Evolutionary conservation across 2,113 vertebrate genomes (phyloP).

Genomic region (Lamprotornis superbus): DNA sequence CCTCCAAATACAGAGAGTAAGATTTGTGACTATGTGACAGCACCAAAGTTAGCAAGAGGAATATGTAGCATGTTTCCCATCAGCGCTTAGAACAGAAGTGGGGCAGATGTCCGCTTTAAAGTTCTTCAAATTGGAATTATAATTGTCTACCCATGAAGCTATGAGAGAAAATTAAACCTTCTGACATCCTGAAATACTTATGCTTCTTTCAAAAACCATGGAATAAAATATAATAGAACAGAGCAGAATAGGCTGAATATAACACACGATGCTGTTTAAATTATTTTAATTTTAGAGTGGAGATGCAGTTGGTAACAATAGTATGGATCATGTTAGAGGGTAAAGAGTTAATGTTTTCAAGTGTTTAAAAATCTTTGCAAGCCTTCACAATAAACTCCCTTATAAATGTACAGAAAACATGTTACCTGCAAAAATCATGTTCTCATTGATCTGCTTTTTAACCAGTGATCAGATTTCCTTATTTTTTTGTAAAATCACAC

Average conservation of each 20-base stretch:
- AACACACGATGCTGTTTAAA: not conserved
- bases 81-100: constrained; percentile 7
- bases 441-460: not conserved
- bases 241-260: not conserved
- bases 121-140: constrained; percentile 36
- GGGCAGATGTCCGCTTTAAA: constrained; percentile 27
- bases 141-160: constrained; percentile 9
- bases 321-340: not conserved
- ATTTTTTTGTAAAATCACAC: not conserved
- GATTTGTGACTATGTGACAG: not conserved
- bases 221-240: not conserved
- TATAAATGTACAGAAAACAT: not conserved
- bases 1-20: not conserved
- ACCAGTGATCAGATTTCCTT: not conserved
- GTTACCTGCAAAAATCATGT: not conserved
- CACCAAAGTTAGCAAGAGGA: constrained; percentile 19
- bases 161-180: constrained; percentile 28
- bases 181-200: not conserved
- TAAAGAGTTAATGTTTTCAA: not conserved
- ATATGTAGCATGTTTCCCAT: not conserved
- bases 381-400: not conserved
- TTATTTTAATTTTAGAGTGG: not conserved
- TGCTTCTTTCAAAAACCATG: not conserved
- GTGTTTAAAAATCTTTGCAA: not conserved
- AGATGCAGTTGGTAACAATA: not conserved